Percentiles rank a stretch among this genome's conserved stretches.
These are phyloP conservation scores for Eupeodes latifasciatus DNA, from an alignment of 2,888 invertebrate genomes.

Conservation along the genomic window DNA sequence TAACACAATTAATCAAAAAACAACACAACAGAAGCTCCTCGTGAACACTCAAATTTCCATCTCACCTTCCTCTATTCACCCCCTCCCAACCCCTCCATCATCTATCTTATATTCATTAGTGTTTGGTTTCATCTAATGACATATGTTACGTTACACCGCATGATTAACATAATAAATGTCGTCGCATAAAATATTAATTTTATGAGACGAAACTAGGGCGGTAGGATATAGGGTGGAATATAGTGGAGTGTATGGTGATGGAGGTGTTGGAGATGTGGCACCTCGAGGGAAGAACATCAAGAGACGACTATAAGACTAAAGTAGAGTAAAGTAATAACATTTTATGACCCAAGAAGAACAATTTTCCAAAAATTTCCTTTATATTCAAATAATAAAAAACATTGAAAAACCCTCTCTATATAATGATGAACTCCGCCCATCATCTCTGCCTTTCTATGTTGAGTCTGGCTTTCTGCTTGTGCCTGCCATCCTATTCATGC, in stretches of 20 bases:
- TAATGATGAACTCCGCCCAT: conserved; percentile 17
- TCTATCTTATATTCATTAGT: conserved; percentile 21
- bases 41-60: neutral
- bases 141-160: conserved; percentile 56
- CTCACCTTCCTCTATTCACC: neutral
- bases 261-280: too few relatives aligned
- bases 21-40: conserved; percentile 3
- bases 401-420: conserved; percentile 25
- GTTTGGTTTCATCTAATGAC: conserved; percentile 44
- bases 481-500: conserved; percentile 23
- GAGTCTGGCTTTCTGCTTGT: too few relatives aligned
- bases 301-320: neutral
- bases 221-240: neutral
- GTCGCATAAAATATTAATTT: conserved; percentile 72
- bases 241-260: neutral
- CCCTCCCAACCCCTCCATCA: neutral
- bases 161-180: conserved; percentile 66
- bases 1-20: conserved; percentile 69
- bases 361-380: conserved; percentile 51
- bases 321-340: conserved; percentile 10
- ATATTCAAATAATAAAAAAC: conserved; percentile 28
- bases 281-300: conserved; percentile 5
- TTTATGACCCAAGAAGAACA: conserved; percentile 48
- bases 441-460: too few relatives aligned
- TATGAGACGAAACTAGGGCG: conserved; percentile 49